phyloP scores from a whole-genome alignment of 2,113 vertebrate genomes.

The Platichthys stellatus region DNA sequence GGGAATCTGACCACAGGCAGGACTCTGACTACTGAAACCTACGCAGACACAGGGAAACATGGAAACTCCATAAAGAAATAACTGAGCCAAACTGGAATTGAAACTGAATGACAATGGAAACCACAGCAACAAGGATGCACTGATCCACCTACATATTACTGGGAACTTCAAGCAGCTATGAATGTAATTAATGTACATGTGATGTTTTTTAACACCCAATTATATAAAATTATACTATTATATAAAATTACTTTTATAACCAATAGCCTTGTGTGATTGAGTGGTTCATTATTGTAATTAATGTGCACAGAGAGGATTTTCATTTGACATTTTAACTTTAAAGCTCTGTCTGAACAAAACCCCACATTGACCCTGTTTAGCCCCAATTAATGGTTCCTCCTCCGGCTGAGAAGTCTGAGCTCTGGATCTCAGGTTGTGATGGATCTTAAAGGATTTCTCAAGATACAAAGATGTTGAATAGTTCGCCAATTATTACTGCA shows the following conservation, averaged over 20 bases:
- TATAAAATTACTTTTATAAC: not conserved
- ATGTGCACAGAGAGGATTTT: not conserved
- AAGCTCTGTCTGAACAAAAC: not conserved
- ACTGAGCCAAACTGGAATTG: too few species aligned
- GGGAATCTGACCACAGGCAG: too few species aligned
- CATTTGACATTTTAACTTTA: not conserved
- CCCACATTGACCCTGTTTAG: not conserved
- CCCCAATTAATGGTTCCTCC: not conserved
- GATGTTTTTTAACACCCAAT: too few species aligned
- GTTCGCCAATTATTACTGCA: not conserved
- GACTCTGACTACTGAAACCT: too few species aligned
- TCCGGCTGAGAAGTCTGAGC: not conserved
- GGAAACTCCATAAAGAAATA: too few species aligned
- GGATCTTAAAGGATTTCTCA: not conserved
- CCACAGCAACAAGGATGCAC: too few species aligned
- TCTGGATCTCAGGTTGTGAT: conserved; percentile 20
- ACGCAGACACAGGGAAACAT: too few species aligned
- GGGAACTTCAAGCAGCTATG: too few species aligned
- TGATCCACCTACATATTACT: too few species aligned
- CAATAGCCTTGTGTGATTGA: not conserved
- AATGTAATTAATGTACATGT: too few species aligned
- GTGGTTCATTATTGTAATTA: not conserved
- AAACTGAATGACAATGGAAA: too few species aligned
- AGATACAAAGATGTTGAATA: not conserved
- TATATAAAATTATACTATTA: not conserved